These are phyloP conservation scores for Etheostoma cragini DNA, from an alignment of 2,113 vertebrate genomes.

Conservation along the genomic window DNA sequence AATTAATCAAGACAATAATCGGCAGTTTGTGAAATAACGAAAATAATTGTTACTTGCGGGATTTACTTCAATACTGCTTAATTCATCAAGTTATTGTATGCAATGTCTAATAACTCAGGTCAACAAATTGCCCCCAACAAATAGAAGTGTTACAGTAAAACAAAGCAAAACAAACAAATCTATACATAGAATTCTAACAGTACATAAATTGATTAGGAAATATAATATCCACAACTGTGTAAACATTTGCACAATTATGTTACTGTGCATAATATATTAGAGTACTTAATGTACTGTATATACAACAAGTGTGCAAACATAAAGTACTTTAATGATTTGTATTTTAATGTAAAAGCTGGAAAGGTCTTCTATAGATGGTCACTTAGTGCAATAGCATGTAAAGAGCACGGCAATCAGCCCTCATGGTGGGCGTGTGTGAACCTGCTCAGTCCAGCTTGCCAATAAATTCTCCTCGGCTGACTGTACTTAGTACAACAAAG, in stretches of 20 bases:
- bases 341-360: conserved; percentile 1
- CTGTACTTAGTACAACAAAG: conserved; percentile 45
- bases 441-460: conserved; percentile 57
- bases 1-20: background rate
- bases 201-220: background rate
- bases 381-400: conserved; percentile 12
- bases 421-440: conserved; percentile 68
- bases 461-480: conserved; percentile 54
- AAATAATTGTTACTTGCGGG: background rate
- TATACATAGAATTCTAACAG: background rate
- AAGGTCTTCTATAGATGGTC: conserved; percentile 6
- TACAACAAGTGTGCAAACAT: background rate
- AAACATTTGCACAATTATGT: background rate
- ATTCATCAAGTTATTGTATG: background rate
- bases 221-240: background rate
- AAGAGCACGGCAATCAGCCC: conserved; percentile 37
- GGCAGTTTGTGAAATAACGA: background rate
- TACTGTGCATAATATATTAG: background rate
- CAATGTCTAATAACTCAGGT: background rate
- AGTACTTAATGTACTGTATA: background rate
- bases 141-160: background rate
- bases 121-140: background rate
- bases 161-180: background rate
- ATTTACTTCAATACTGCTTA: no score
- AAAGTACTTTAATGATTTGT: background rate